Conservation (phyloP, 2,888 invertebrate genomes). For the Tinea trinotella region DNA sequence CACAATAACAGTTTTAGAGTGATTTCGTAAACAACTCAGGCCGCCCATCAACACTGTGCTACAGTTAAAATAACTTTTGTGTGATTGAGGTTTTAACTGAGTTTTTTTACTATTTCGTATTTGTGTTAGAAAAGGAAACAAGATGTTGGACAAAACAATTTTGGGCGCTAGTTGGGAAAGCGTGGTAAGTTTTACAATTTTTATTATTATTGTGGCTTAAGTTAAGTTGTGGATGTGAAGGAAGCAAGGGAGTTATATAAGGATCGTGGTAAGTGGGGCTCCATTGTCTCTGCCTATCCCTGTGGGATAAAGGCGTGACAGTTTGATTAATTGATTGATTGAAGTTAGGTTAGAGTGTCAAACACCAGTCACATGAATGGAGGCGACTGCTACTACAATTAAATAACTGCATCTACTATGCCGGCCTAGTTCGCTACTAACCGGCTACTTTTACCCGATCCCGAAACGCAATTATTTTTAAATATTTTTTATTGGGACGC, state of each 20-base stretch:
- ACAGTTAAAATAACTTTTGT: constrained; percentile 23
- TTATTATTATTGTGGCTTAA: not conserved
- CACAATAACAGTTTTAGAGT: constrained; percentile 21
- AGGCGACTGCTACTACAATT: too few species aligned
- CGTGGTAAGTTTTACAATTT: constrained; percentile 49
- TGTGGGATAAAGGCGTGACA: too few species aligned
- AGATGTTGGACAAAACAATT: constrained; percentile 62
- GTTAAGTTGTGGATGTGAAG: too few species aligned
- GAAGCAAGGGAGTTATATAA: too few species aligned
- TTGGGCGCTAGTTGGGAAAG: constrained; percentile 67
- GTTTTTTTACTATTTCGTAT: not conserved
- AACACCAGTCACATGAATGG: not conserved
- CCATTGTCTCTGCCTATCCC: too few species aligned
- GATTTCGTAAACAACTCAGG: constrained; percentile 32
- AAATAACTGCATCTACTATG: too few species aligned
- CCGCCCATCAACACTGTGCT: constrained; percentile 31
- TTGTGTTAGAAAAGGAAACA: constrained; percentile 22
- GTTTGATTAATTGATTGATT: too few species aligned
- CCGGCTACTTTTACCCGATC: too few species aligned
- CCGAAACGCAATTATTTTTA: too few species aligned
- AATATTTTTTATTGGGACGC: too few species aligned
- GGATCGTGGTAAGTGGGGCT: too few species aligned
- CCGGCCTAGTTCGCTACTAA: not conserved
- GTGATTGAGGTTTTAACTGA: not conserved
- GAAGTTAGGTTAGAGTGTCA: not conserved